A percentile compares a stretch with the other conserved stretches of the same genome.
Conservation (phyloP, 1,140 invertebrate species). For the Lepidurus arcticus region DNA sequence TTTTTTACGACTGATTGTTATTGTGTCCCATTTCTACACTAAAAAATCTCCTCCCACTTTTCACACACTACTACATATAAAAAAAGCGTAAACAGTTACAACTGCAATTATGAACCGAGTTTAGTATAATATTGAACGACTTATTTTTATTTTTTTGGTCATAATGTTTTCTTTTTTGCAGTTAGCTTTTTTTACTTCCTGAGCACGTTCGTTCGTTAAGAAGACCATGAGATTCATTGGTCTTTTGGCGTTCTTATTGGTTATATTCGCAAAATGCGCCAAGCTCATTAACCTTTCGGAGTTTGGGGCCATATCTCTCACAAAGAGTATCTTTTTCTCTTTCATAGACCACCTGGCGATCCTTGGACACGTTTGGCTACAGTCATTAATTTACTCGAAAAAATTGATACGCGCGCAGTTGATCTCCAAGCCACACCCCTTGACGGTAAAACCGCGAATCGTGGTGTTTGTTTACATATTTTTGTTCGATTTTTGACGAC, state of each 20-base stretch:
- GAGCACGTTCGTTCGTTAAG: too few relatives aligned
- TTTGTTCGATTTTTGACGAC: neutral
- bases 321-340: slow-evolving; percentile 40
- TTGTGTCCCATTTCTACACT: neutral
- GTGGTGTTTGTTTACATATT: neutral
- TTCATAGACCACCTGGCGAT: slow-evolving; percentile 61
- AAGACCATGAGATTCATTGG: too few relatives aligned
- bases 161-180: neutral
- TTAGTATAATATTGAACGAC: neutral
- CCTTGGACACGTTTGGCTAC: slow-evolving; percentile 70
- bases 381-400: slow-evolving; percentile 65
- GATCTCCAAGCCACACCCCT: neutral
- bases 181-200: neutral
- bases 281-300: too few relatives aligned
- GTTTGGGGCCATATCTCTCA: neutral
- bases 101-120: neutral
- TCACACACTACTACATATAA: neutral
- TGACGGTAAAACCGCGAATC: slow-evolving; percentile 16
- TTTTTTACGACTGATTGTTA: neutral
- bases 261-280: too few relatives aligned
- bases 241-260: too few relatives aligned
- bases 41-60: neutral
- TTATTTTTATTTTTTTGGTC: too few relatives aligned
- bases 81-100: neutral
- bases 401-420: slow-evolving; percentile 47